A percentile compares a stretch with the other conserved stretches of the same genome.
Conservation (phyloP, 2,888 invertebrate species). For the Melanchra persicariae region DNA sequence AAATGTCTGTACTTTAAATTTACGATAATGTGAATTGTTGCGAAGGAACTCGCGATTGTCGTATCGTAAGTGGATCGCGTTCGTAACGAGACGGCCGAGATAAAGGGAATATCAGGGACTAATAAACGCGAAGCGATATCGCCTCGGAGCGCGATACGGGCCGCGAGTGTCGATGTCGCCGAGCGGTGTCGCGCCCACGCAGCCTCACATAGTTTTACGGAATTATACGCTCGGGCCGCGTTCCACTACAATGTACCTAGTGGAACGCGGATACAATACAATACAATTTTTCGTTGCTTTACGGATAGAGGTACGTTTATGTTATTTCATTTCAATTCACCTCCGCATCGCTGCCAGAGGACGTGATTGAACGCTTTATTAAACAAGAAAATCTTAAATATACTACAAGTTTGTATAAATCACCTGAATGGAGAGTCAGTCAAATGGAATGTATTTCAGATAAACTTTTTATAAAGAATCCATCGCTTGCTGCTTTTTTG, state of each 20-base stretch:
- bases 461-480: constrained; percentile 47
- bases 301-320: constrained; percentile 11
- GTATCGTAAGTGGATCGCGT: constrained; percentile 65
- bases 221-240: constrained; percentile 31
- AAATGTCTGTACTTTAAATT: constrained; percentile 66
- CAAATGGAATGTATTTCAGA: constrained; percentile 59
- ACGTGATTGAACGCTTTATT: constrained; percentile 41
- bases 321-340: constrained; percentile 26
- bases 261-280: too few relatives aligned
- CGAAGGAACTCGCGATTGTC: constrained; percentile 60
- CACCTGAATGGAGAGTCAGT: constrained; percentile 44
- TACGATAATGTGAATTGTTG: constrained; percentile 67
- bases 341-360: constrained; percentile 4
- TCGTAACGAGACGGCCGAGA: constrained; percentile 61
- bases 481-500: constrained; percentile 51
- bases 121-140: constrained; percentile 65
- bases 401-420: constrained; percentile 41
- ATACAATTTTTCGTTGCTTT: constrained; percentile 22
- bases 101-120: constrained; percentile 62
- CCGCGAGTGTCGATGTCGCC: constrained; percentile 30
- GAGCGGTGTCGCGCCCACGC: constrained; percentile 37
- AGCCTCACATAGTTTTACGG: constrained; percentile 47
- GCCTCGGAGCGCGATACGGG: constrained; percentile 32
- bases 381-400: constrained; percentile 38
- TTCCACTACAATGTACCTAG: constrained; percentile 14